Evolutionary conservation across 2,888 invertebrate species (phyloP), one percentile per base, ranked within the genome.

Genomic region (Acronicta alni): DNA sequence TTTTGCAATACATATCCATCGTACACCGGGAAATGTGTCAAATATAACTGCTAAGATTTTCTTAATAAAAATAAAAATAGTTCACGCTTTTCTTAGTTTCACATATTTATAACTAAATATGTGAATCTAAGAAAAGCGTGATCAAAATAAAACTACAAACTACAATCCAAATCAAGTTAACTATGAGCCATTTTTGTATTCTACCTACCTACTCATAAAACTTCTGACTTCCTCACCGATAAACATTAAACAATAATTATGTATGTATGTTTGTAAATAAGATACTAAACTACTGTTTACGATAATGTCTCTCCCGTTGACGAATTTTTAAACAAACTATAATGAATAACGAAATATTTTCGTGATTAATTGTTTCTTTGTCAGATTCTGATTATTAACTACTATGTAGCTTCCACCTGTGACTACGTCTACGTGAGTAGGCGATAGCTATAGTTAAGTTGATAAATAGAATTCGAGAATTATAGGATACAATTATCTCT

Each of bases 301-400:
- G 57, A 65, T 51, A 37, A 18, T 55, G 52, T 43, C 26, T n/a
- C 38, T 23, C 10, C 30, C 63, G 59, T 66, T 64, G 56, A 67
- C 62, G 49, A 66, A 72, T 71, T 61, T 62, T 70, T 45, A 79
- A 79, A 77, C 74, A 79, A 71, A 53, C 46, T 46, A 23, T 2
- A 42, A 45, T 77, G 67, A 72, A 47, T 57, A 69, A 70, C 54
- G 52, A 67, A 75, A 74, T 75, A 67, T 75, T 74, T 77, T 66
- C 41, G 60, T 75, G 66, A 75, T 54, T 71, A 57, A 65, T 35
- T 18, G 10, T 23, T 17, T 39, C 46, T 48, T 52, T 1, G 35
- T 54, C 72, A 57, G 30, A 20, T 47, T 44, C 52, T 65, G 59
- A 65, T 56, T 56, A n/a, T 32, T n/a, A 7, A 41, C 1, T 30